Conservation (phyloP, 2,113 vertebrate genomes). For the Henicopernis longicauda region DNA sequence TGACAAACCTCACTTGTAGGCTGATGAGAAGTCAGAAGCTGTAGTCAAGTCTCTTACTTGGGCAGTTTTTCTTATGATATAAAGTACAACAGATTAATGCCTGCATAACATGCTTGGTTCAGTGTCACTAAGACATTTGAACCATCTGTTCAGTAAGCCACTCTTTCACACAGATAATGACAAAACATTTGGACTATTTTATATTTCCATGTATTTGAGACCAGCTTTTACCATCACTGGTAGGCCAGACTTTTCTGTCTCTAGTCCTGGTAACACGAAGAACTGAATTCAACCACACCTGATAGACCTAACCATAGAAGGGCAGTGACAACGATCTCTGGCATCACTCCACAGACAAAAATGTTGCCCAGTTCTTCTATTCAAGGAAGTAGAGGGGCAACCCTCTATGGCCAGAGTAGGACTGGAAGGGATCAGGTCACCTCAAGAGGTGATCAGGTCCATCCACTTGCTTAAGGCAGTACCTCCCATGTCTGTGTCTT, state of each 20-base stretch:
- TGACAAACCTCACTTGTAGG: background rate
- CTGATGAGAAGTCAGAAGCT: background rate
- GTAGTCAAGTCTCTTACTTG: background rate
- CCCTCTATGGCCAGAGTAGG: background rate
- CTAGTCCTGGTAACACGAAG: background rate
- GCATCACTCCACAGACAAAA: background rate
- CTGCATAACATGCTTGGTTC: background rate
- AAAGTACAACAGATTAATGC: background rate
- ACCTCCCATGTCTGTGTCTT: background rate
- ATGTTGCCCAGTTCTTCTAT: background rate
- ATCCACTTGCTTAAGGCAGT: background rate
- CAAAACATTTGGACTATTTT: background rate
- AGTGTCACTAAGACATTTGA: background rate
- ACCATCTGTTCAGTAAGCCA: background rate
- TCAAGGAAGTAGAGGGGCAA: background rate
- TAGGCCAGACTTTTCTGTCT: background rate
- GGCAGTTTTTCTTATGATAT: background rate
- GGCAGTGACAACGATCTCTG: background rate
- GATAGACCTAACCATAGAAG: background rate
- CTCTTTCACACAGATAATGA: background rate
- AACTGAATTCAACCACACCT: background rate
- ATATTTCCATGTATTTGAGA: background rate
- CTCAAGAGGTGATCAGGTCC: background rate
- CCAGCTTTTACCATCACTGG: background rate
- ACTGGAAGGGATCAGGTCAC: background rate